Percentiles rank a stretch among this genome's conserved stretches.
phyloP scores from a whole-genome alignment of 2,888 invertebrate species.

The Aphidoletes aphidimyza region DNA sequence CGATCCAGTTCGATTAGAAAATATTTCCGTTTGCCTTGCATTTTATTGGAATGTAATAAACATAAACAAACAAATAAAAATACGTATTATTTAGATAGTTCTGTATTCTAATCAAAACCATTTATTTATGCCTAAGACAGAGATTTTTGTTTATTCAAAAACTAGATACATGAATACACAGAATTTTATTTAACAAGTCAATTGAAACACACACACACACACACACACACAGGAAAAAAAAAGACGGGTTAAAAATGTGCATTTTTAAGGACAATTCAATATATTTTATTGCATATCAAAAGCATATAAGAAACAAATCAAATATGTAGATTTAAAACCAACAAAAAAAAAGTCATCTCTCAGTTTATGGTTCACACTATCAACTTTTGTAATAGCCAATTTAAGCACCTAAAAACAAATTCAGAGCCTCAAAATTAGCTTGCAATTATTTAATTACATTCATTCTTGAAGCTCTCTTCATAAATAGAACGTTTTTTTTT shows the following conservation, averaged over 20 bases:
- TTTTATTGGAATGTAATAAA: neutral
- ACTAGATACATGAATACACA: neutral
- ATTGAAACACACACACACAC: neutral
- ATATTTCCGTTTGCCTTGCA: constrained; percentile 15
- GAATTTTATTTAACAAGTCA: neutral
- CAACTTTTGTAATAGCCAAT: constrained; percentile 4
- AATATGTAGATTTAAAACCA: neutral
- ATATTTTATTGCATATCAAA: neutral
- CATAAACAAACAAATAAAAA: too few species aligned
- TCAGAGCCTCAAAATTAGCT: constrained; percentile 27
- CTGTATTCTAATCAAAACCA: neutral
- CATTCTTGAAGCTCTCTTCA: neutral
- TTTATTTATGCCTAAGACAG: too few species aligned
- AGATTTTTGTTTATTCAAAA: too few species aligned
- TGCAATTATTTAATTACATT: neutral
- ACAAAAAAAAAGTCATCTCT: too few species aligned
- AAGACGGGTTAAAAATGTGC: constrained; percentile 44
- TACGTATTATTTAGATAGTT: neutral
- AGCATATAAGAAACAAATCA: too few species aligned
- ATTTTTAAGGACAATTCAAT: constrained; percentile 19
- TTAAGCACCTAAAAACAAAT: constrained; percentile 11
- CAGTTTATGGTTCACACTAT: constrained; percentile 26
- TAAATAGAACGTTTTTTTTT: constrained; percentile 43
- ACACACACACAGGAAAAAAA: neutral
- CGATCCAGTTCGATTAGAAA: neutral